A percentile compares a stretch with the other conserved stretches of the same genome.
Conservation (phyloP, 2,888 invertebrate species). For the Cynaeus angustus region DNA sequence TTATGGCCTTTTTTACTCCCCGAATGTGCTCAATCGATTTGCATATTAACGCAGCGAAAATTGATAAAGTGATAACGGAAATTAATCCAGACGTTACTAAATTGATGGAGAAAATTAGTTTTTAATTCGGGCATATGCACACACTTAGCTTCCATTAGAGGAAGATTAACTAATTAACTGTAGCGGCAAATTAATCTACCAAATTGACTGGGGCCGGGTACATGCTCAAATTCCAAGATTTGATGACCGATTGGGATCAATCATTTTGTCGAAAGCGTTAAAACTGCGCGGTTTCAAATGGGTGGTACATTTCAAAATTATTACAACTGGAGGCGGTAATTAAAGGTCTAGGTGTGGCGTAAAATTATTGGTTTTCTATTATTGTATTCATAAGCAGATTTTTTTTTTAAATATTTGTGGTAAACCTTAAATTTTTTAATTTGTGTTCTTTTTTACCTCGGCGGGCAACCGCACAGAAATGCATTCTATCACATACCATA, state of each 20-base stretch:
- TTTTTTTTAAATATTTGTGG: no score
- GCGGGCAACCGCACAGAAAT: no score
- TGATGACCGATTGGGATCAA: conserved; percentile 14
- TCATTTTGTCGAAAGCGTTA: no score
- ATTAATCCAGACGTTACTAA: conserved; percentile 66
- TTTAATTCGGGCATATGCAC: conserved; percentile 65
- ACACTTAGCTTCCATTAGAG: conserved; percentile 61
- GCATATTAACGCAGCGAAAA: conserved; percentile 51
- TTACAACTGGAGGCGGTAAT: no score
- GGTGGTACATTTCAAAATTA: no score
- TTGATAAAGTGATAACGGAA: conserved; percentile 54
- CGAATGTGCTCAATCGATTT: conserved; percentile 43
- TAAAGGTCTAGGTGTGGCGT: no score
- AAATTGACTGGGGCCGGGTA: conserved; percentile 54
- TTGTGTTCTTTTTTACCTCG: no score
- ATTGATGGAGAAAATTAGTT: conserved; percentile 67
- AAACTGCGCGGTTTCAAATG: no score
- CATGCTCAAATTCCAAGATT: conserved; percentile 17
- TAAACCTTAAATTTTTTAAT: no score
- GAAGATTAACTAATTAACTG: conserved; percentile 65
- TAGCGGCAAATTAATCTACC: conserved; percentile 62
- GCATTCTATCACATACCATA: no score
- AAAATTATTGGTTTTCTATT: no score
- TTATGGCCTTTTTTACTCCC: conserved; percentile 26
- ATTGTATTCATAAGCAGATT: no score